A percentile compares a stretch with the other conserved stretches of the same genome.
Evolutionary conservation across 2,113 vertebrate genomes (phyloP).

Genomic region (Dromaius novaehollandiae): DNA sequence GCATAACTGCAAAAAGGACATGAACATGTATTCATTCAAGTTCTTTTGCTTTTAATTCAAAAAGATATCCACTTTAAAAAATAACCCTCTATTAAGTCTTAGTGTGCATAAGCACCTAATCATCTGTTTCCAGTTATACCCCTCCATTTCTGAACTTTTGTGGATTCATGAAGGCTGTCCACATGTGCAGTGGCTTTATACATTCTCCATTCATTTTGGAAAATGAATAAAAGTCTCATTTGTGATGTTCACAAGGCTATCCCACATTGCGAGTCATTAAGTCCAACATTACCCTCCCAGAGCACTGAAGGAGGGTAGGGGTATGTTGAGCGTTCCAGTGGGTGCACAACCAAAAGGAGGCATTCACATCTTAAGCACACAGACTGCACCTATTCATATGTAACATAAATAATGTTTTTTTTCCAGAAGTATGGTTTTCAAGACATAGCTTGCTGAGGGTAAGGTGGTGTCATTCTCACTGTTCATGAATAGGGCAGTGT

Average conservation of each 20-base stretch:
- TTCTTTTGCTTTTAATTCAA: not conserved
- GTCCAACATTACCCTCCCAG: not conserved
- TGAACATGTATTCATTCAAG: not conserved
- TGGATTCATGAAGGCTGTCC: not conserved
- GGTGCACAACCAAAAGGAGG: slow-evolving; percentile 38
- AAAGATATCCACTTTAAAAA: not conserved
- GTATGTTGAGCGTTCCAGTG: slow-evolving; percentile 20
- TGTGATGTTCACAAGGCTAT: slow-evolving; percentile 46
- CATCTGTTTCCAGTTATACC: slow-evolving; percentile 25
- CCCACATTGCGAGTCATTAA: not conserved
- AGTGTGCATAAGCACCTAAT: not conserved
- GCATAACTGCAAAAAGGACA: not conserved
- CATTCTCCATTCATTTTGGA: slow-evolving; percentile 6
- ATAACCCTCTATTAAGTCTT: not conserved
- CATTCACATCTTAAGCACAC: slow-evolving; percentile 45
- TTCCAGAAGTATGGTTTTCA: slow-evolving; percentile 53
- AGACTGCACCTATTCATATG: slow-evolving; percentile 52
- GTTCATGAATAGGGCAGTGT: slow-evolving; percentile 62
- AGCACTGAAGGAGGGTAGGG: not conserved
- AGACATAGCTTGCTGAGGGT: slow-evolving; percentile 32
- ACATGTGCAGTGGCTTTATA: not conserved
- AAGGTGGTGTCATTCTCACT: slow-evolving; percentile 39
- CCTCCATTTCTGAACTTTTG: not conserved
- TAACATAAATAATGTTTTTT: slow-evolving; percentile 65
- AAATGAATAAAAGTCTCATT: slow-evolving; percentile 55